These are phyloP conservation scores for Netelia virgata DNA, from an alignment of 2,888 invertebrate species.

Conservation along the genomic window DNA sequence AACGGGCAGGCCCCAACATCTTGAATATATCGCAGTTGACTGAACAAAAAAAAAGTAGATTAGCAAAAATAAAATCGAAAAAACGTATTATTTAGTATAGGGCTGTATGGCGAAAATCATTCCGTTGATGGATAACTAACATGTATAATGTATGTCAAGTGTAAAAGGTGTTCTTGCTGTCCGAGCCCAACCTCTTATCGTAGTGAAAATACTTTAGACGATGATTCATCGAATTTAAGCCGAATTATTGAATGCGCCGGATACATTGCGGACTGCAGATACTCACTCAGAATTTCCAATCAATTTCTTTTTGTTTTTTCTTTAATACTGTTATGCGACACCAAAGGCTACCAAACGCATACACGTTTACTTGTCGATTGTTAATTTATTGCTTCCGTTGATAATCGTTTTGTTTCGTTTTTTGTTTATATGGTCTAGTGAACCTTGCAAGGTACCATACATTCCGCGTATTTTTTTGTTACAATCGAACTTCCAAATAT, in stretches of 20 bases:
- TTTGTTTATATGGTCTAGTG: slow-evolving; percentile 36
- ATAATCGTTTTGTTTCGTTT: slow-evolving; percentile 40
- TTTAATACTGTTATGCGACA: slow-evolving; percentile 19
- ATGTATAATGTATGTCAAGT: slow-evolving; percentile 64
- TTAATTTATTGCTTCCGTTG: slow-evolving; percentile 51
- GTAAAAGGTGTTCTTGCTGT: slow-evolving; percentile 68
- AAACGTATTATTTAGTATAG: slow-evolving; percentile 58
- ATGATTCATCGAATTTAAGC: slow-evolving; percentile 44
- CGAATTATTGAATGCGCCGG: slow-evolving; percentile 39
- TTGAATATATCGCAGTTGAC: slow-evolving; percentile 71
- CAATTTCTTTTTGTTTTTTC: slow-evolving; percentile 31
- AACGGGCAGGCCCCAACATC: slow-evolving; percentile 67
- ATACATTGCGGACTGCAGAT: slow-evolving; percentile 57
- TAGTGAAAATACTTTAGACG: slow-evolving; percentile 42
- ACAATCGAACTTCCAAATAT: slow-evolving; percentile 30
- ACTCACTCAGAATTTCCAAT: background rate
- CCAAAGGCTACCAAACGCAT: slow-evolving; percentile 38
- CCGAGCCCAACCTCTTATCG: slow-evolving; percentile 67
- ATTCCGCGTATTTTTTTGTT: slow-evolving; percentile 32
- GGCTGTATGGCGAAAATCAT: slow-evolving; percentile 58
- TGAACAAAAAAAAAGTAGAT: slow-evolving; percentile 61
- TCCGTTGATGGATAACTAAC: slow-evolving; percentile 63
- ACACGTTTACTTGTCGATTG: slow-evolving; percentile 44
- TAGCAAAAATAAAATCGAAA: slow-evolving; percentile 51
- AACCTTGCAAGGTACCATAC: slow-evolving; percentile 40